Base-by-base conservation (phyloP, 2,797 vertebrate genomes). In the Lagocephalus sceleratus region DNA sequence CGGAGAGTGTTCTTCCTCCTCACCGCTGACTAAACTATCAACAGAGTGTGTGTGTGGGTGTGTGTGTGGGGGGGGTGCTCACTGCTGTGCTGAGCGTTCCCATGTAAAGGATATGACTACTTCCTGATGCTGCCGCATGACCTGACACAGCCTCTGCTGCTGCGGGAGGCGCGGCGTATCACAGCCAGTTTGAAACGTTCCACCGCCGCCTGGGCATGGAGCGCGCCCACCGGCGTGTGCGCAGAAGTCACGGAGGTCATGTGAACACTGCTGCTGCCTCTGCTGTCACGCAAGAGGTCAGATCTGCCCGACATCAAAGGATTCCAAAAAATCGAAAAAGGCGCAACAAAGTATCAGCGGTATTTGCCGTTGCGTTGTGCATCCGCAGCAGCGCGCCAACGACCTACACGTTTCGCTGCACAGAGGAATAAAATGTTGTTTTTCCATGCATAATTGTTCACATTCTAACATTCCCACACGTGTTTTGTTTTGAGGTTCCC, bases 41-140 rank as follows among this genome's bases (percentile, higher is more conserved):
- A 19, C 4, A 9, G 23, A 19, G 16, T 6, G 40, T 35, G 32
- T 35, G 32, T 35, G 32, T 35, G 1, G 32, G 32, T 12, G 32
- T 35, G 32, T n/a, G n/a, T n/a, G 17, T 23, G 51, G 40, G 62
- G 56, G 52, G 20, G 20, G 51, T 23, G 21, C 16, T 0, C 51
- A 49, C 60, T 26, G 14, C 53, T 32, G 51, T 56, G 75, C 73
- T 72, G 66, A 71, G 68, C 65, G 76, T 68, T 73, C 73, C 67
- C 6, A 72, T 51, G 60, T 43, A 67, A 73, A 75, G 79, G 82
- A 85, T 78, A 38, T 73, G 76, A 75, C 82, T 60, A 64, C 66
- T 84, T 88, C 85, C 85, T 83, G 79, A 57, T 54, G 60, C 54
- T 11, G 54, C 61, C 64, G 65, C 21, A 7, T 26, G 14, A 62